Evolutionary conservation across 2,888 invertebrate genomes (phyloP), one percentile per base, ranked within the genome.

Genomic region (Drepana falcataria): DNA sequence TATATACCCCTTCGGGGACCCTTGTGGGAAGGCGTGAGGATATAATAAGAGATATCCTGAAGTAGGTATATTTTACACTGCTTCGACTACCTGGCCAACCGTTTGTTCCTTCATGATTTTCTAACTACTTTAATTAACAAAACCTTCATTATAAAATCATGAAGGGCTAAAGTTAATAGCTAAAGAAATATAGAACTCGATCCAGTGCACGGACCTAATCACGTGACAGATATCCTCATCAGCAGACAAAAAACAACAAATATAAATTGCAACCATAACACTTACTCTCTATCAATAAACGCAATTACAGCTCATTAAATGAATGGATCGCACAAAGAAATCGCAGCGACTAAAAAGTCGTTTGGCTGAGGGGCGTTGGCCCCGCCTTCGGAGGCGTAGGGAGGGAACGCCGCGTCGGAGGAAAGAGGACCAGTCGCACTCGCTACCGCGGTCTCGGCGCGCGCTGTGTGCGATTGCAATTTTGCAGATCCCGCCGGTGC

Each of bases 401-500:
- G 88, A 87, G 89, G 88, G 79, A 77, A 80, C 67, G 68, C 73
- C 65, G 77, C 73, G 71, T 70, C 69, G 66, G 87, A 86, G 85
- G 83, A 75, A 77, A 78, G 87, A 85, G 85, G 81, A 77, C 81
- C 87, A 91, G 90, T 91, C 80, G 86, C 77, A 77, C 66, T 78
- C 77, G 75, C 81, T 68, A 79, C 76, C 85, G 88, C 87, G 85
- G 69, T 71, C 77, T 67, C 63, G 71, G 64, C 84, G 89, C 90
- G 89, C 88, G 90, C 82, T 73, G 73, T 69, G 71, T 73, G 75
- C 78, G 68, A 68, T 64, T 72, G 37, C 68, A 59, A 66, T 64
- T 61, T 44, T 60, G 63, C 62, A 53, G 62, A 65, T 54, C 49
- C 55, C 53, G 41, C 44, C 44, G 44, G 44, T 44, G 44, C 44